Evolutionary conservation across 2,888 invertebrate genomes (phyloP).

Genomic region (Andrena hattorfiana): DNA sequence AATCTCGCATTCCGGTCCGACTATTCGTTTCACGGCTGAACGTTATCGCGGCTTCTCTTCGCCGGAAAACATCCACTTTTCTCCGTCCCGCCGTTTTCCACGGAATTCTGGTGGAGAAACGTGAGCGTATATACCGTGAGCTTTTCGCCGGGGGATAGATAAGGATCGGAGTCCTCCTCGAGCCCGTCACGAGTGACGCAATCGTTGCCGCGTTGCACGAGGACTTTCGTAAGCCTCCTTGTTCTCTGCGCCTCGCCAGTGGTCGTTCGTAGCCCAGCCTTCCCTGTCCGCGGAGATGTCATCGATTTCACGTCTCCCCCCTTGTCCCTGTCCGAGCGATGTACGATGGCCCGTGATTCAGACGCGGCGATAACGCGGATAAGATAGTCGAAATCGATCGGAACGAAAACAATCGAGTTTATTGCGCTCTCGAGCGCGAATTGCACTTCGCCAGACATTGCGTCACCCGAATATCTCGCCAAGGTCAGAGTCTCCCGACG

Average conservation of each 20-base stretch:
- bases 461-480: conserved; percentile 54
- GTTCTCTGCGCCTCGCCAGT: background rate
- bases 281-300: background rate
- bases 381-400: conserved; percentile 29
- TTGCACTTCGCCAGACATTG: conserved; percentile 50
- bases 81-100: background rate
- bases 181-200: conserved; percentile 69
- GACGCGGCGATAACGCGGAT: conserved; percentile 24
- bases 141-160: conserved; percentile 24
- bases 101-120: background rate
- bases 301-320: background rate
- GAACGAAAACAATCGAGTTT: conserved; percentile 62
- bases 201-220: conserved; percentile 62
- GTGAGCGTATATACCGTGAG: background rate
- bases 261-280: background rate
- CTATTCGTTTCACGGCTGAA: background rate
- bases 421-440: conserved; percentile 54
- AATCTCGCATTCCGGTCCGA: background rate
- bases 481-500: conserved; percentile 52
- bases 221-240: conserved; percentile 61
- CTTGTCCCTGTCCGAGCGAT: background rate
- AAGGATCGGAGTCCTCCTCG: conserved; percentile 52
- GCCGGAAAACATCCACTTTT: background rate
- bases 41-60: background rate
- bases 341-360: conserved; percentile 7